Conservation (phyloP, 2,888 invertebrate genomes). For the Notocelia uddmanniana region DNA sequence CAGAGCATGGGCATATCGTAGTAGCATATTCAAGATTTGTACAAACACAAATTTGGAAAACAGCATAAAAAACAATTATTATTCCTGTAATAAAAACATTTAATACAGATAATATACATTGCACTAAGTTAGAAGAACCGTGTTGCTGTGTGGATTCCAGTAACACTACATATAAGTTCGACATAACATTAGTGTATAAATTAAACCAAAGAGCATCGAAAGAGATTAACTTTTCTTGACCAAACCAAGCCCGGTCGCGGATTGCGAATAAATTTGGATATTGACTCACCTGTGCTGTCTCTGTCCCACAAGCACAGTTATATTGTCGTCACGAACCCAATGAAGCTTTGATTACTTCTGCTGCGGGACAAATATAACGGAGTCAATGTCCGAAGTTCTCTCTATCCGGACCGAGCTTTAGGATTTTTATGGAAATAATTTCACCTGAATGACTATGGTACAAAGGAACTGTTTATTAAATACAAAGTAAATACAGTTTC, state of each 20-base stretch:
- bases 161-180: slow-evolving; percentile 58
- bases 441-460: neutral
- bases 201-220: neutral
- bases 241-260: too few species aligned
- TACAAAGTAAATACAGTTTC: slow-evolving; percentile 60
- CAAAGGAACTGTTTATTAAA: neutral
- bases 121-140: slow-evolving; percentile 69
- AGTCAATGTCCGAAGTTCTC: too few species aligned
- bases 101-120: slow-evolving; percentile 29
- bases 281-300: too few species aligned
- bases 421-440: neutral
- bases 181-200: neutral
- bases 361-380: too few species aligned
- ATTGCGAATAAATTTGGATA: too few species aligned
- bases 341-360: too few species aligned
- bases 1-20: slow-evolving; percentile 26
- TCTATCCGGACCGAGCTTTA: too few species aligned
- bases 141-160: slow-evolving; percentile 64
- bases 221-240: neutral
- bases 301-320: too few species aligned
- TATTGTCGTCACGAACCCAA: too few species aligned
- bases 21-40: slow-evolving; percentile 35
- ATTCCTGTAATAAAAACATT: slow-evolving; percentile 21
- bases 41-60: slow-evolving; percentile 25
- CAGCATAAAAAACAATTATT: slow-evolving; percentile 9